These are phyloP conservation scores for Sarcophaga variegata DNA, from an alignment of 2,888 invertebrate genomes.

Conservation along the genomic window DNA sequence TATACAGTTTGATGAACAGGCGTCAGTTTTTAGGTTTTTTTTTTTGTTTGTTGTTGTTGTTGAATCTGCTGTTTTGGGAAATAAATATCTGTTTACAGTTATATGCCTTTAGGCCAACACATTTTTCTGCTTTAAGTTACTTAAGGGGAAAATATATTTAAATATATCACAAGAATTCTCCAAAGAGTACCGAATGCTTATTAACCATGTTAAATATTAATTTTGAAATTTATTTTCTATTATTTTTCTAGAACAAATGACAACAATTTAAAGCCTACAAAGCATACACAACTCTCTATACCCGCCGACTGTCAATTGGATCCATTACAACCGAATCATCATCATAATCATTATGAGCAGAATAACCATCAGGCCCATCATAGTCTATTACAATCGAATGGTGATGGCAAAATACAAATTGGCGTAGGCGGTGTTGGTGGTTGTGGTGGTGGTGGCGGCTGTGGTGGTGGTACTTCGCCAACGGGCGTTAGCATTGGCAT, in stretches of 20 bases:
- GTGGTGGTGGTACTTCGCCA: constrained; percentile 65
- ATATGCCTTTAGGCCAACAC: background rate
- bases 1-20: constrained; percentile 50
- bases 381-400: constrained; percentile 79
- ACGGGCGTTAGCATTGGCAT: constrained; percentile 69
- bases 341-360: constrained; percentile 76
- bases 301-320: constrained; percentile 82
- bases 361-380: constrained; percentile 79
- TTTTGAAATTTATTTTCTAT: background rate
- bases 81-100: constrained; percentile 12
- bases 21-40: constrained; percentile 17
- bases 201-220: background rate
- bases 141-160: background rate
- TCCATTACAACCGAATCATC: constrained; percentile 79
- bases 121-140: constrained; percentile 9
- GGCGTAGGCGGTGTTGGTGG: constrained; percentile 77
- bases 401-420: constrained; percentile 79
- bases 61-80: constrained; percentile 17
- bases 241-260: constrained; percentile 78
- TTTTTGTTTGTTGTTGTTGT: constrained; percentile 30
- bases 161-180: background rate
- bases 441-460: constrained; percentile 76
- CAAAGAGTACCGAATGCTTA: too few species aligned
- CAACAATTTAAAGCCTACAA: constrained; percentile 81
- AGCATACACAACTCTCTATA: constrained; percentile 82